A percentile compares a stretch with the other conserved stretches of the same genome.
Evolutionary conservation across 2,797 vertebrate species (phyloP).

Genomic region (Leptatherina wallacei): DNA sequence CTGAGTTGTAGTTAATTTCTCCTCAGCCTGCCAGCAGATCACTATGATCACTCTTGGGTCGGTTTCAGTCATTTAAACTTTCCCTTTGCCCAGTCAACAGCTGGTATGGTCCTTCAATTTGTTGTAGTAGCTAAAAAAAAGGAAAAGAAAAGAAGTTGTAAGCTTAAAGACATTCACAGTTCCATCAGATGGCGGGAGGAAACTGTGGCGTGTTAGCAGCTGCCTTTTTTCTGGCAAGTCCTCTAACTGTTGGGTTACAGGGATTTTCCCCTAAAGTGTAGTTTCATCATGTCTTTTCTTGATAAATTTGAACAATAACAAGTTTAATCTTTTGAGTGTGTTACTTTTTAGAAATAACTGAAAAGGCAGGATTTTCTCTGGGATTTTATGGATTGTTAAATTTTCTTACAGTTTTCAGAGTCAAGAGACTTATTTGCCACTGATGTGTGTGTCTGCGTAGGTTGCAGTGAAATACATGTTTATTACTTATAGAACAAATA

Average conservation of each 20-base stretch:
- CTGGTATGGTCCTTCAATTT: conserved; percentile 61
- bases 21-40: conserved; percentile 38
- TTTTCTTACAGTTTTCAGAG: conserved; percentile 1
- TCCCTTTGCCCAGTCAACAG: conserved; percentile 50
- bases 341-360: conserved; percentile 8
- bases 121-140: conserved; percentile 42
- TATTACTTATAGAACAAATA: background rate
- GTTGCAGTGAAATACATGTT: conserved; percentile 22
- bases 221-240: conserved; percentile 60
- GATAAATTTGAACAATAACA: conserved; percentile 61
- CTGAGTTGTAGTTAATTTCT: conserved; percentile 69
- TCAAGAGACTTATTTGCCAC: conserved; percentile 12
- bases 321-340: conserved; percentile 24
- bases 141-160: background rate
- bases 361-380: conserved; percentile 12
- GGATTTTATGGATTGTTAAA: conserved; percentile 14
- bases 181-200: conserved; percentile 50
- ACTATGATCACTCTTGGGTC: conserved; percentile 57
- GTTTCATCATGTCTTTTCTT: conserved; percentile 59
- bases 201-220: conserved; percentile 63
- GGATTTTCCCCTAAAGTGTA: conserved; percentile 65
- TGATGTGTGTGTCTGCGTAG: conserved; percentile 30
- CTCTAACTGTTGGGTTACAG: conserved; percentile 61
- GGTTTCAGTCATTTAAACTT: conserved; percentile 53
- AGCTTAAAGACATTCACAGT: conserved; percentile 54